These are phyloP conservation scores for Agrochola macilenta DNA, from an alignment of 2,888 invertebrate species.

Conservation along the genomic window DNA sequence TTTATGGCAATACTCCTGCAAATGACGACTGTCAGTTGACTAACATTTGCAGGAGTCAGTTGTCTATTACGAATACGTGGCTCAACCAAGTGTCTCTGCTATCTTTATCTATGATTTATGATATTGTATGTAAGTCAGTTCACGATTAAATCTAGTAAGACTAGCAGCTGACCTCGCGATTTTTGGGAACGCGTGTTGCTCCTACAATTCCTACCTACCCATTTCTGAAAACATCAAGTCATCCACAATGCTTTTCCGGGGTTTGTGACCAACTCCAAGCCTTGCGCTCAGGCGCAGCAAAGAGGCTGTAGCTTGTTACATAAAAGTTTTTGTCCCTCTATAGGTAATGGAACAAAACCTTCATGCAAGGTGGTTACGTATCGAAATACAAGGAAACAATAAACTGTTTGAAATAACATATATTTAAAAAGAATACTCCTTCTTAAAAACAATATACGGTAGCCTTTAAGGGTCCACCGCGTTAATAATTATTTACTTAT, in stretches of 20 bases:
- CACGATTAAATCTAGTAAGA: neutral
- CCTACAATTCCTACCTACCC: neutral
- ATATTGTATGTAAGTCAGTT: neutral
- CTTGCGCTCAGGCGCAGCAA: neutral
- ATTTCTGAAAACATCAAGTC: neutral
- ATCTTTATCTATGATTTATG: neutral
- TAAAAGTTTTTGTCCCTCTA: too few species aligned
- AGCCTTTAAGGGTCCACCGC: too few species aligned
- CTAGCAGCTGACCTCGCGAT: neutral
- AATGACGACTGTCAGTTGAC: neutral
- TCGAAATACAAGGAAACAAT: too few species aligned
- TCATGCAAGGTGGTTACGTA: too few species aligned
- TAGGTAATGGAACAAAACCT: too few species aligned
- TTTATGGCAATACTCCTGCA: neutral
- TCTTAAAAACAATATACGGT: too few species aligned
- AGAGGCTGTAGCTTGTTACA: neutral
- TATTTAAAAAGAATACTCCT: too few species aligned
- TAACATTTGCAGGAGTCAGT: too few species aligned
- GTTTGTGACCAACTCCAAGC: neutral
- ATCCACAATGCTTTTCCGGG: neutral
- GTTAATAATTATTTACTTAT: too few species aligned
- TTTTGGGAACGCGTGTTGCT: neutral
- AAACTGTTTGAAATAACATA: too few species aligned
- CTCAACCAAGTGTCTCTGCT: neutral
- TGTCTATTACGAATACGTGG: neutral